Conservation (phyloP, 2,113 vertebrate genomes). For the Malaclemys terrapin region DNA sequence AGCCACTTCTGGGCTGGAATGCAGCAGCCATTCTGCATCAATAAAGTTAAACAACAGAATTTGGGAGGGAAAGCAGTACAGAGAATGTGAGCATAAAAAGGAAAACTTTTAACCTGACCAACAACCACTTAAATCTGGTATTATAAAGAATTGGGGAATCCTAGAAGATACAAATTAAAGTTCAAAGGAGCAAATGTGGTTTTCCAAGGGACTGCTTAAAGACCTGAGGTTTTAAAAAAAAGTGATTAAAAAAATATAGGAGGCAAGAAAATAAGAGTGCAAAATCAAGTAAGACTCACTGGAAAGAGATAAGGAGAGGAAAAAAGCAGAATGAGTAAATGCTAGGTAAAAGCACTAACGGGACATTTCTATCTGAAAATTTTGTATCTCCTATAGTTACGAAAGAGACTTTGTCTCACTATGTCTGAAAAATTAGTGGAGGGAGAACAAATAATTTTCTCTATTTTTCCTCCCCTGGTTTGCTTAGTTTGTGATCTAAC, state of each 20-base stretch:
- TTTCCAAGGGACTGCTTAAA: not conserved
- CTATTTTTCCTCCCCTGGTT: not conserved
- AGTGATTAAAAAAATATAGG: not conserved
- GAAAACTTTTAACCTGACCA: not conserved
- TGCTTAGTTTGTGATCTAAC: constrained; percentile 3
- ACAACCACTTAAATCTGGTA: not conserved
- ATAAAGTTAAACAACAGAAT: not conserved
- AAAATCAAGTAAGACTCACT: not conserved
- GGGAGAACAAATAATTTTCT: not conserved
- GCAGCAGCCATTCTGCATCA: not conserved
- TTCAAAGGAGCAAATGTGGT: not conserved
- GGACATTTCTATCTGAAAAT: not conserved
- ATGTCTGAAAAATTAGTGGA: not conserved
- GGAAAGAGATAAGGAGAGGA: not conserved
- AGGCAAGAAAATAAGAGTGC: not conserved
- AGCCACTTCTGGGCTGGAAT: not conserved
- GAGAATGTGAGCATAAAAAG: not conserved
- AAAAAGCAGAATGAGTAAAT: not conserved
- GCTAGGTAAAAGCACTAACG: not conserved
- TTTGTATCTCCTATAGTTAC: not conserved
- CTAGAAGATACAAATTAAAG: not conserved
- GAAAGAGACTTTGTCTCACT: not conserved
- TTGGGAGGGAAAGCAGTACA: constrained; percentile 12
- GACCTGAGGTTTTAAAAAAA: not conserved
- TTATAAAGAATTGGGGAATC: not conserved